phyloP scores from a whole-genome alignment of 2,888 invertebrate species.

The Resseliella maxima region DNA sequence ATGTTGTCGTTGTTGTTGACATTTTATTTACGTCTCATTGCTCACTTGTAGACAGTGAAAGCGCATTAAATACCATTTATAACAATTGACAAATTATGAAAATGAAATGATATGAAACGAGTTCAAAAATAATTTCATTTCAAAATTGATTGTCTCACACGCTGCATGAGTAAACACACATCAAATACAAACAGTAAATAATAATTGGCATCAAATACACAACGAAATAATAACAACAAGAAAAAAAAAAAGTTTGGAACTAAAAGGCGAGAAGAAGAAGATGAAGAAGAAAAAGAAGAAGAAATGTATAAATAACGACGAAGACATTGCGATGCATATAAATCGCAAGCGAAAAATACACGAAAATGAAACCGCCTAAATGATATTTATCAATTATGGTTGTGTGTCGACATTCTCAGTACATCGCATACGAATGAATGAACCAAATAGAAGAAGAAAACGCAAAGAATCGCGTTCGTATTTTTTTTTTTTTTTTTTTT shows the following conservation, averaged over 20 bases:
- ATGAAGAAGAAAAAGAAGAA: no score
- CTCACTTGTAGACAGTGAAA: neutral
- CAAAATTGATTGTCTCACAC: neutral
- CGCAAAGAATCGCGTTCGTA: neutral
- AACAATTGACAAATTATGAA: constrained; percentile 9
- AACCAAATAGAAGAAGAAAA: neutral
- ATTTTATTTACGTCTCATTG: neutral
- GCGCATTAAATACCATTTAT: constrained; percentile 26
- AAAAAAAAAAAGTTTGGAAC: neutral
- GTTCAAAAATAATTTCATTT: neutral
- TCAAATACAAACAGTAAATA: neutral
- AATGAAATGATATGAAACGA: neutral
- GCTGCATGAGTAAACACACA: neutral
- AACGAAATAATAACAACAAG: neutral
- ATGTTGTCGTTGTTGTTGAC: no score
- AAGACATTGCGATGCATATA: neutral
- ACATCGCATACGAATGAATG: neutral
- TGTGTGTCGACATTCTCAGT: constrained; percentile 29
- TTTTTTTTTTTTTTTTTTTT: neutral
- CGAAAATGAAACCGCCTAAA: constrained; percentile 23
- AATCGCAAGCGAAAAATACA: constrained; percentile 1
- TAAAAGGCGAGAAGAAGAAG: no score
- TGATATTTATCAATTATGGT: constrained; percentile 43
- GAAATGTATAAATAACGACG: neutral
- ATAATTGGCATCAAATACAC: neutral